phyloP scores from a whole-genome alignment of 2,113 vertebrate species.

The Gymnorhina tibicen region DNA sequence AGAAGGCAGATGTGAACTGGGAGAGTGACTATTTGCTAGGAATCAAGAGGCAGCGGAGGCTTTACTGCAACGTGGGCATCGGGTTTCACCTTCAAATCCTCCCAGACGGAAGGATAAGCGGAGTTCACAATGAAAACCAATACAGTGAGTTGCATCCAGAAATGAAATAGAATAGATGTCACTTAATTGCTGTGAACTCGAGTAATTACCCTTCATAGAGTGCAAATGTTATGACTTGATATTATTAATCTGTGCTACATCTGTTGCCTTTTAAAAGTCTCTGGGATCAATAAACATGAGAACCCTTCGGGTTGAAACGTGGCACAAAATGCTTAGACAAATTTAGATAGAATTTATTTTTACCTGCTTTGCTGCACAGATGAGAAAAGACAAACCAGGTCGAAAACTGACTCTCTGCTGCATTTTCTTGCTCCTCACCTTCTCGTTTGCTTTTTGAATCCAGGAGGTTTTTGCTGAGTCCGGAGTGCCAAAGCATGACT shows the following conservation, averaged over 20 bases:
- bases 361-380: conserved; percentile 59
- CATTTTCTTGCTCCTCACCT: neutral
- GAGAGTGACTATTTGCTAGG: conserved; percentile 95
- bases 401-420: neutral
- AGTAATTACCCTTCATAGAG: conserved; percentile 63
- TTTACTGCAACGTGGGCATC: conserved; percentile 99
- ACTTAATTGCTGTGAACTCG: conserved; percentile 64
- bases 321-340: conserved; percentile 75
- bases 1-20: conserved; percentile 87
- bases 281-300: conserved; percentile 63
- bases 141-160: conserved; percentile 93
- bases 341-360: conserved; percentile 81
- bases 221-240: conserved; percentile 70
- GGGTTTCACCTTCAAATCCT: conserved; percentile 96
- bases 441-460: neutral
- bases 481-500: neutral
- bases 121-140: conserved; percentile 90
- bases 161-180: conserved; percentile 71
- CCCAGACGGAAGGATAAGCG: conserved; percentile 89
- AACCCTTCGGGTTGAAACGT: conserved; percentile 55
- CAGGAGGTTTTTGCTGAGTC: neutral
- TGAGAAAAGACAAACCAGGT: neutral
- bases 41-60: conserved; percentile 92
- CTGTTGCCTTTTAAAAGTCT: conserved; percentile 62
- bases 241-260: conserved; percentile 46